A percentile compares a stretch with the other conserved stretches of the same genome.
Conservation (phyloP, 2,797 vertebrate species). For the Premnoplex brunnescens region DNA sequence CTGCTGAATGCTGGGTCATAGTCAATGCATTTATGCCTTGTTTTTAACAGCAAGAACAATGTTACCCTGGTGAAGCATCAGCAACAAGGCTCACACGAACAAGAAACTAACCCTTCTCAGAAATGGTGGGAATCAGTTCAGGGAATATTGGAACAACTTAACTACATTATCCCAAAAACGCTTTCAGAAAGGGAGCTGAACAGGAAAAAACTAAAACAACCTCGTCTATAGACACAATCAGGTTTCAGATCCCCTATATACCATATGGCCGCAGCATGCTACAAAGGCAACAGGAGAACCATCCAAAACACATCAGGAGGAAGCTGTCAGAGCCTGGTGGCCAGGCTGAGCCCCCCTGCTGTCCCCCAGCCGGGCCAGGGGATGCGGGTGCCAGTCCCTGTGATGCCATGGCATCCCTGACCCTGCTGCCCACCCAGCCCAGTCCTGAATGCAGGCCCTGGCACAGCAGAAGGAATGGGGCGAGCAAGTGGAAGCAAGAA, state of each 20-base stretch:
- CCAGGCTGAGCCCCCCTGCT: neutral
- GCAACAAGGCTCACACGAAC: neutral
- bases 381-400: neutral
- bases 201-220: neutral
- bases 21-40: neutral
- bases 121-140: neutral
- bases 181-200: neutral
- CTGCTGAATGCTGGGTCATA: neutral
- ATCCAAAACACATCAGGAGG: neutral
- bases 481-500: rapidly evolving
- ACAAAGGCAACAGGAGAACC: neutral
- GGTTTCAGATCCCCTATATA: neutral
- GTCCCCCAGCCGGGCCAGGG: neutral
- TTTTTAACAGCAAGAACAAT: neutral
- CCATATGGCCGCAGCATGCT: neutral
- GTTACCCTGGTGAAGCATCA: neutral
- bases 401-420: rapidly evolving
- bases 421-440: rapidly evolving
- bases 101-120: neutral
- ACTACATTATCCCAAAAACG: neutral
- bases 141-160: neutral
- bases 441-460: rapidly evolving
- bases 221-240: neutral
- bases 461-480: neutral
- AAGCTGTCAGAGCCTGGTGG: neutral